Evolutionary conservation across 2,888 invertebrate genomes (phyloP).

Genomic region (Phrixothrix hirtus): DNA sequence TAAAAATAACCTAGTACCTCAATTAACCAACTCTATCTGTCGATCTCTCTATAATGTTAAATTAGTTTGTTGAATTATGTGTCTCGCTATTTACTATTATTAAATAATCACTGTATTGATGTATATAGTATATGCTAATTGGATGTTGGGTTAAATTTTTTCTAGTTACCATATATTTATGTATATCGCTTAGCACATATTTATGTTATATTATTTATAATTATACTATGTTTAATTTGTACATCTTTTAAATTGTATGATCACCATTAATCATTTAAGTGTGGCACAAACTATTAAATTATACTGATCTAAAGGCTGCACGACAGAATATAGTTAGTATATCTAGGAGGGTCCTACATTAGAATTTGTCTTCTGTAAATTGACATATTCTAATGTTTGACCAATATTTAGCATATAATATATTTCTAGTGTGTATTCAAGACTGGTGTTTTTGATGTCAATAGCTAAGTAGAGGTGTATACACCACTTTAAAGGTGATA

Average conservation of each 20-base stretch:
- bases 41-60: slow-evolving; percentile 36
- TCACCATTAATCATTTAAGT: slow-evolving; percentile 37
- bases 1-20: slow-evolving; percentile 38
- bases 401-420: slow-evolving; percentile 35
- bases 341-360: slow-evolving; percentile 12
- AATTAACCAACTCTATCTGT: slow-evolving; percentile 36
- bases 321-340: slow-evolving; percentile 41
- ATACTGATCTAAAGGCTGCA: slow-evolving; percentile 54
- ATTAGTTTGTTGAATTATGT: slow-evolving; percentile 9
- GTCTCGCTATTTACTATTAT: slow-evolving; percentile 15
- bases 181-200: slow-evolving; percentile 21
- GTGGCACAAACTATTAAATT: slow-evolving; percentile 44
- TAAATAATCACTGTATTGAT: slow-evolving; percentile 12
- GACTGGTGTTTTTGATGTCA: slow-evolving; percentile 57
- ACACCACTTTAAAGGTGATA: slow-evolving; percentile 52
- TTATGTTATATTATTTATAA: slow-evolving; percentile 11
- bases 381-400: background rate
- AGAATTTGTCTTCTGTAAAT: slow-evolving; percentile 3
- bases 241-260: slow-evolving; percentile 12
- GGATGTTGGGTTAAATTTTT: slow-evolving; percentile 47
- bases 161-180: slow-evolving; percentile 50
- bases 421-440: slow-evolving; percentile 54
- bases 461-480: slow-evolving; percentile 51
- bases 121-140: slow-evolving; percentile 26
- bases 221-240: slow-evolving; percentile 8